Conservation (phyloP, 2,113 vertebrate genomes). For the Megaleporinus macrocephalus region DNA sequence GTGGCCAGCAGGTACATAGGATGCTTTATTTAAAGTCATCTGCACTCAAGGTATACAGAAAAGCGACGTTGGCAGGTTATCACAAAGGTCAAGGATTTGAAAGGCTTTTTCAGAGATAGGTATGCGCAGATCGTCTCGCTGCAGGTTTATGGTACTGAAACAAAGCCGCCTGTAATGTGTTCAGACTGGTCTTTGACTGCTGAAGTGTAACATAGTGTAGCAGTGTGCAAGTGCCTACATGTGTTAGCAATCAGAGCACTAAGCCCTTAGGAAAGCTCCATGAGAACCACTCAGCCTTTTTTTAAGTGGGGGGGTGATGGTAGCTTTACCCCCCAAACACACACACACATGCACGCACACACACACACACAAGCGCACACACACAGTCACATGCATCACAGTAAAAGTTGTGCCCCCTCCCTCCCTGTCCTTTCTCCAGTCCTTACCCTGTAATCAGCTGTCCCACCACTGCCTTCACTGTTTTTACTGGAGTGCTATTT, state of each 20-base stretch:
- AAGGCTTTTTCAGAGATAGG: slow-evolving; percentile 3
- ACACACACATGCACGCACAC: neutral
- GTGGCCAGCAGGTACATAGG: neutral
- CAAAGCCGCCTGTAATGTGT: slow-evolving; percentile 28
- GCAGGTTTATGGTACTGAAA: slow-evolving; percentile 15
- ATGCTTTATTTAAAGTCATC: slow-evolving; percentile 2
- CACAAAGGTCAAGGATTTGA: slow-evolving; percentile 32
- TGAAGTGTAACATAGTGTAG: slow-evolving; percentile 40
- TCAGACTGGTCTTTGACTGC: slow-evolving; percentile 34
- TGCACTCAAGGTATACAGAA: slow-evolving; percentile 16
- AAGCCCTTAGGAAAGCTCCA: slow-evolving; percentile 27
- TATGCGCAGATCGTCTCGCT: neutral
- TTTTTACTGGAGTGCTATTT: slow-evolving; percentile 41
- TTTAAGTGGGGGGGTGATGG: slow-evolving; percentile 1
- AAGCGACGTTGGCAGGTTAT: neutral
- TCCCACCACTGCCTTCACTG: slow-evolving; percentile 40
- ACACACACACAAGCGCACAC: neutral
- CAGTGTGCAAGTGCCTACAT: slow-evolving; percentile 49
- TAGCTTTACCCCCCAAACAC: neutral
- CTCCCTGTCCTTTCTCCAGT: slow-evolving; percentile 27
- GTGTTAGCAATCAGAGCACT: slow-evolving; percentile 51
- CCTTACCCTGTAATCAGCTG: slow-evolving; percentile 57
- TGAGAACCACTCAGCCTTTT: slow-evolving; percentile 37
- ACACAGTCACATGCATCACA: neutral
- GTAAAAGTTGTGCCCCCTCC: slow-evolving; percentile 17